Evolutionary conservation across 1,140 invertebrate genomes (phyloP), one percentile per base, ranked within the genome.

Genomic region (Coelopa frigida): DNA sequence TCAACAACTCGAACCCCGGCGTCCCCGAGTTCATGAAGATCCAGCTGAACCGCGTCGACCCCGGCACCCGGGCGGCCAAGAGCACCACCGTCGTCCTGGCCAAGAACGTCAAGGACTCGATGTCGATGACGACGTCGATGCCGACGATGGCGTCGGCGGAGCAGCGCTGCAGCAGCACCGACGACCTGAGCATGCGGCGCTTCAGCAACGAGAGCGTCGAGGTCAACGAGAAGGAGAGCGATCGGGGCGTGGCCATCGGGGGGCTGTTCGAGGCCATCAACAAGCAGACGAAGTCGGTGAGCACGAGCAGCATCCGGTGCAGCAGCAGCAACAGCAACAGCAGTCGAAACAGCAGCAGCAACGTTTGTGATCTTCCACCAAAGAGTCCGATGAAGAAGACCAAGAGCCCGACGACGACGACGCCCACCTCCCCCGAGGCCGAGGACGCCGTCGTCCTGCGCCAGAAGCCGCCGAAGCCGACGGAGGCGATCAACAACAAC

Each of bases 1-100:
- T 40, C 29, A 57, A 21, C 22, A 36, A 3, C 15, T 27, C 20
- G 15, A 38, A 15, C 14, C 2, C 22, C 27, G 29, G 3, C 5
- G 72, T 82, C n/a, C 81, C 81, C 2, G 82, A 84, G 65, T 84
- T 84, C 58, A 69, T 84, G 52, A 77, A 82, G 52, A 79, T 83
- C 38, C 81, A 83, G 58, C 56, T 84, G 37, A 82, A 84, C 49
- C 79, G 75, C 54, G 80, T 84, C 29, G 81, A 84, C 52, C 41
- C 48, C 2, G 56, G 51, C 42, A 49, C 51, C 6, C 50, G 53
- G 11, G 15, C 60, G 5, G 63, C 66, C 26, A 79, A 78, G 56
- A 50, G 70, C 5, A 74, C 73, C 39, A 79, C 81, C 59, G 70
- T 82, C 29, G 77, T 81, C 38, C 63, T 81, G 45, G 75, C 78